phyloP scores from a whole-genome alignment of 1,140 invertebrate genomes.

The Lepidurus packardi region DNA sequence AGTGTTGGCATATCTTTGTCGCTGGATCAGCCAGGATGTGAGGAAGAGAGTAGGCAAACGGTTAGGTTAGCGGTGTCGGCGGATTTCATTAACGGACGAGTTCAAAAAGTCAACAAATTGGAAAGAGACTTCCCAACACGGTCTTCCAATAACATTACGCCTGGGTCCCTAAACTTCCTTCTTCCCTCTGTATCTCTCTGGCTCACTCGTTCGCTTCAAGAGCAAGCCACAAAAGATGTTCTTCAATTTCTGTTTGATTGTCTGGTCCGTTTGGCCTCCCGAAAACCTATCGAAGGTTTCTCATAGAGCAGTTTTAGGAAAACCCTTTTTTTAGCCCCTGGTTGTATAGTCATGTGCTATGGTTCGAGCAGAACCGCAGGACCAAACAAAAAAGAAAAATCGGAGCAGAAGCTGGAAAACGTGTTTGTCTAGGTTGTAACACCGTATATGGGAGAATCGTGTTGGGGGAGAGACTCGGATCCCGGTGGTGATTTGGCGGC shows the following conservation, averaged over 20 bases:
- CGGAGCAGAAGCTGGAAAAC: not conserved
- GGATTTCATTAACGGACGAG: not conserved
- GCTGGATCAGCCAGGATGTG: too few relatives aligned
- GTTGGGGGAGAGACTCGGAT: not conserved
- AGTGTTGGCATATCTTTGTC: too few relatives aligned
- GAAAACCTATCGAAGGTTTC: not conserved
- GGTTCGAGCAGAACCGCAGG: not conserved
- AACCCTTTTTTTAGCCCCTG: not conserved
- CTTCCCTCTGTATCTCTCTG: not conserved
- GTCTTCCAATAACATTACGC: slow-evolving; percentile 15
- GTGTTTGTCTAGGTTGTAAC: not conserved
- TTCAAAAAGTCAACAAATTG: slow-evolving; percentile 19
- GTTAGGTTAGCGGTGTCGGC: not conserved
- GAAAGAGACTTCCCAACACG: slow-evolving; percentile 21
- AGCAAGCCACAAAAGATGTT: not conserved
- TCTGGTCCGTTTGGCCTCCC: not conserved
- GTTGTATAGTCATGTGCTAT: not conserved
- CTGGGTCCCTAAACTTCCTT: not conserved
- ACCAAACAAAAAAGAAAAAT: not conserved
- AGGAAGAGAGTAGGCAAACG: too few relatives aligned
- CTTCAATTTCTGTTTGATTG: slow-evolving; percentile 16
- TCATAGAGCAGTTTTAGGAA: slow-evolving; percentile 1
- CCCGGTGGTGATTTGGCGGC: not conserved
- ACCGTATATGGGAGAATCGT: not conserved
- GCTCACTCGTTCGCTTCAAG: not conserved